Evolutionary conservation across 2,888 invertebrate species (phyloP).

Genomic region (Coelogynopora nodosa): DNA sequence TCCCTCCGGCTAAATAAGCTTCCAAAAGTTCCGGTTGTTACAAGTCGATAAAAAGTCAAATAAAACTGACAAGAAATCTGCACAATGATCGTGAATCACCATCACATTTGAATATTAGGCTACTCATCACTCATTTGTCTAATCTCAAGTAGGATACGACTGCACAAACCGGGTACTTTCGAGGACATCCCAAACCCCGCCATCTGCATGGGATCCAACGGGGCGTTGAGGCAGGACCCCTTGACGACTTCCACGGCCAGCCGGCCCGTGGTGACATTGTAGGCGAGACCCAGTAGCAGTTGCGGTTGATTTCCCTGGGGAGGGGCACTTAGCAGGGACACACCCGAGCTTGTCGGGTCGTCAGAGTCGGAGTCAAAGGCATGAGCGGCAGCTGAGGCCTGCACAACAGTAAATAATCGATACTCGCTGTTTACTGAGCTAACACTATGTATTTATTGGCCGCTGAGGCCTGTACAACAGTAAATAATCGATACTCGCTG

Average conservation of each 20-base stretch:
- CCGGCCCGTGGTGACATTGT: slow-evolving; percentile 86
- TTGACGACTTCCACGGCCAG: slow-evolving; percentile 83
- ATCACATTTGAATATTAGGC: too few species aligned
- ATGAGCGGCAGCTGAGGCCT: not conserved
- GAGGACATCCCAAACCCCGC: not conserved
- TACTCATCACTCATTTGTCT: too few species aligned
- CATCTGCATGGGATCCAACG: slow-evolving; percentile 7
- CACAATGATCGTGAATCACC: too few species aligned
- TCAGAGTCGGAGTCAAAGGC: not conserved
- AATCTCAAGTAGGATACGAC: not conserved
- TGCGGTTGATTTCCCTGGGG: slow-evolving; percentile 73
- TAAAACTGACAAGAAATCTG: too few species aligned
- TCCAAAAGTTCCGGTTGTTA: too few species aligned
- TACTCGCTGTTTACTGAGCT: too few species aligned
- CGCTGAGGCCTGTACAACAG: too few species aligned
- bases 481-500: too few species aligned
- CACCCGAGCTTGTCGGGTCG: not conserved
- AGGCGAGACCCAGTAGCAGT: slow-evolving; percentile 79
- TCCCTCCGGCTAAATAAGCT: too few species aligned
- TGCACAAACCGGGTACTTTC: not conserved
- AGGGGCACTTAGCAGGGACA: not conserved
- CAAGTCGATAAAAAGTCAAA: too few species aligned
- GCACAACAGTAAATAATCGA: too few species aligned
- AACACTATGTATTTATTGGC: too few species aligned
- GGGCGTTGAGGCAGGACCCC: slow-evolving; percentile 67